Evolutionary conservation across 1,140 invertebrate species (phyloP).

Genomic region (Drosophila nigrodunni): DNA sequence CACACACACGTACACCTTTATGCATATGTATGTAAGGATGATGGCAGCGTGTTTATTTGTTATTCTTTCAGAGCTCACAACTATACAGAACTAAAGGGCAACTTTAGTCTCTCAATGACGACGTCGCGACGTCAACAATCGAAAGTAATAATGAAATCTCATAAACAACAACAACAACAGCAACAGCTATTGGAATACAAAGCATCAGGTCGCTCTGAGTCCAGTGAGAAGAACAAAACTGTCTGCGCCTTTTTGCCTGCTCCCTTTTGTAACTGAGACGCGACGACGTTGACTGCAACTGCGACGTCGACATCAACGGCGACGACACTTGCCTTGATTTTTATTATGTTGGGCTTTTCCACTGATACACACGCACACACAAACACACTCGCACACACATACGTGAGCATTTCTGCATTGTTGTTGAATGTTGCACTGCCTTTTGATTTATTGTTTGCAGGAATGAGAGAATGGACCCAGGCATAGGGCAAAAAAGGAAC

Average conservation of each 20-base stretch:
- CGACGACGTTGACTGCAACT: constrained; percentile 9
- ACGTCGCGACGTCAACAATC: constrained; percentile 57
- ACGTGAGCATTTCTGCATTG: constrained; percentile 43
- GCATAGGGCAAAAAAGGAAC: constrained; percentile 31
- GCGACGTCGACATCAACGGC: constrained; percentile 21
- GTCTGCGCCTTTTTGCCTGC: constrained; percentile 32
- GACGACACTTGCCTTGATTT: constrained; percentile 82
- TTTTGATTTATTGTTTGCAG: constrained; percentile 78
- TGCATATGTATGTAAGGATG: constrained; percentile 43
- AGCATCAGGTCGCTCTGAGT: constrained; percentile 2
- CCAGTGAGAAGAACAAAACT: constrained; percentile 33
- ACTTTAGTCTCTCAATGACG: constrained; percentile 55
- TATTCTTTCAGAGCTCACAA: constrained; percentile 52
- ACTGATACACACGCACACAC: constrained; percentile 1
- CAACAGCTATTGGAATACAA: constrained; percentile 10
- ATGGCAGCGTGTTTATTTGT: constrained; percentile 71
- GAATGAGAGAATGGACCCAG: constrained; percentile 53
- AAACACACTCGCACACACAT: not conserved
- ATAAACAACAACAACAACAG: constrained; percentile 62
- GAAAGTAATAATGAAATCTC: constrained; percentile 82
- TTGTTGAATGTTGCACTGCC: constrained; percentile 41
- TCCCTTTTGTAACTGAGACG: constrained; percentile 30
- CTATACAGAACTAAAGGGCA: constrained; percentile 49
- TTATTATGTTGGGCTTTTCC: constrained; percentile 79
- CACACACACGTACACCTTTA: not conserved